Percentiles rank a stretch among this genome's conserved stretches.
Evolutionary conservation across 2,113 vertebrate genomes (phyloP).

Genomic region (Seriola dumerili): DNA sequence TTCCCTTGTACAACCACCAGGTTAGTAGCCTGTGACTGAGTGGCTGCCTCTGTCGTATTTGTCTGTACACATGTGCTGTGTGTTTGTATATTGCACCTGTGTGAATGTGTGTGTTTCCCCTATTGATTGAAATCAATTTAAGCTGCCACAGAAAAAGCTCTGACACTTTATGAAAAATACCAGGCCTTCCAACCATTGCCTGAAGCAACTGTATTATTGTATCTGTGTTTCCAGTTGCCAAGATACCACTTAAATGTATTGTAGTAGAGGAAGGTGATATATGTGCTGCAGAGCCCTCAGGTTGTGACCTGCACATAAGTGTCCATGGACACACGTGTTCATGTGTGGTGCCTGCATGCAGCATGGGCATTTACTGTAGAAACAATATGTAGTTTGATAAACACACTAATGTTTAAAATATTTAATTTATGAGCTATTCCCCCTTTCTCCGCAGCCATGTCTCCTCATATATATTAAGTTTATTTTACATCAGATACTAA

Average conservation of each 20-base stretch:
- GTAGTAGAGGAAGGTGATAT: constrained; percentile 32
- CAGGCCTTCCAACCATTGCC: constrained; percentile 41
- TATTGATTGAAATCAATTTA: constrained; percentile 36
- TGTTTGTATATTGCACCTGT: constrained; percentile 6
- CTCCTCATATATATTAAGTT: not conserved
- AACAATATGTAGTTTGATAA: not conserved
- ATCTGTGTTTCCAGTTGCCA: constrained; percentile 62
- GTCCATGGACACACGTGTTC: not conserved
- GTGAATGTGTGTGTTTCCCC: not conserved
- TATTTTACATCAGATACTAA: not conserved
- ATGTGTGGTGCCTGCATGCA: not conserved
- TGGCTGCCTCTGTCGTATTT: not conserved
- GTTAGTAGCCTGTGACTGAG: not conserved
- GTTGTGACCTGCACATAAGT: constrained; percentile 27
- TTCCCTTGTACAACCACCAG: not conserved
- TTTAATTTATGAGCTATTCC: not conserved
- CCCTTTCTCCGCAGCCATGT: not conserved
- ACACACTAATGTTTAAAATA: not conserved
- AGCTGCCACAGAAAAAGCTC: constrained; percentile 37
- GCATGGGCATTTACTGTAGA: not conserved
- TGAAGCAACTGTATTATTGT: constrained; percentile 45
- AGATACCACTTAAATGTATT: constrained; percentile 63
- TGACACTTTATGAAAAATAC: constrained; percentile 49
- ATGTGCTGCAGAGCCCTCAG: constrained; percentile 35
- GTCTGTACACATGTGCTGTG: not conserved